Conservation (phyloP, 92 coral and sea anemone species). For the Pocillopora grandis region DNA sequence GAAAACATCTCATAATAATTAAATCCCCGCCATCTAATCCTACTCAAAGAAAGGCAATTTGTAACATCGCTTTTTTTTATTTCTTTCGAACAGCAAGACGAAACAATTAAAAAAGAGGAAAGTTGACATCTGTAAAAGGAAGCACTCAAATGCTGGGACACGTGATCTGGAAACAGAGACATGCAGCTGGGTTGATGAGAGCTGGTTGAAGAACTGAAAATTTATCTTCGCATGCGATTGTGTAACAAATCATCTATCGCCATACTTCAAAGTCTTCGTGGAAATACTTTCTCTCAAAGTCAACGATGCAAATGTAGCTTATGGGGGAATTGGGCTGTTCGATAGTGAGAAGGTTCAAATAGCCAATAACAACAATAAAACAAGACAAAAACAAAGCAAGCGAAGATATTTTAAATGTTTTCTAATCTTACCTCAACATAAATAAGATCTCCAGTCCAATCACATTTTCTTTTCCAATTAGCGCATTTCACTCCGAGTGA, state of each 20-base stretch:
- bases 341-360: too few relatives aligned
- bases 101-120: slow-evolving; percentile 11
- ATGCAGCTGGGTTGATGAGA: neutral
- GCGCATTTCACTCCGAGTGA: slow-evolving; percentile 84
- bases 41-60: neutral
- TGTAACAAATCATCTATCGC: neutral
- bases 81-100: neutral
- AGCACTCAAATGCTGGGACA: neutral
- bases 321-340: too few relatives aligned
- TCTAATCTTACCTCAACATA: slow-evolving; percentile 74
- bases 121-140: neutral
- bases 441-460: slow-evolving; percentile 96
- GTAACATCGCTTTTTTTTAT: neutral
- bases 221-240: neutral
- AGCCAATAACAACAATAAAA: too few relatives aligned
- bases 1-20: neutral
- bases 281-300: too few relatives aligned
- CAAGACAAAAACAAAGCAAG: too few relatives aligned
- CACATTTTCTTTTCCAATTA: slow-evolving; percentile 97
- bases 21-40: neutral
- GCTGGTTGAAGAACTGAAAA: neutral
- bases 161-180: slow-evolving; percentile 3
- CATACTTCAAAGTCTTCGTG: too few relatives aligned
- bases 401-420: neutral
- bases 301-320: too few relatives aligned